Base-by-base conservation (phyloP, 2,888 invertebrate species). In the Agrilus cyanescens region DNA sequence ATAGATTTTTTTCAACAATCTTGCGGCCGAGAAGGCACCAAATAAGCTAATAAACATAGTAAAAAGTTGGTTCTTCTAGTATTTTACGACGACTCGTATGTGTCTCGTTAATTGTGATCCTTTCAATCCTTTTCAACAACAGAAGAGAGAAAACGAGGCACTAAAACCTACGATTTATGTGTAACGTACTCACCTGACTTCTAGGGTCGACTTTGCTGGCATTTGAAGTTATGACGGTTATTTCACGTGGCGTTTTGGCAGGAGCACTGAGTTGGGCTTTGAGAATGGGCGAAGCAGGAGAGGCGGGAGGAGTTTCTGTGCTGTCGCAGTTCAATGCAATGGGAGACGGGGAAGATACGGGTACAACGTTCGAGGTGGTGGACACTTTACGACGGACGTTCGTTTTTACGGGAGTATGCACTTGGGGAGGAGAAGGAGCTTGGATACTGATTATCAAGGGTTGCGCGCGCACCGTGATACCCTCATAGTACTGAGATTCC, bases 231-330 rank as follows among this genome's bases (percentile, higher is more conserved):
- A 59, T 49, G 45, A 56, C 55, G 48, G 59, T 55, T 49, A 60
- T 54, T 54, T 56, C 59, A 44, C 61, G 54, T 10, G 25, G 25
- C 45, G 65, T 70, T 65, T 74, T 73, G 45, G 77, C 73, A 50
- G 81, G 80, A 52, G 80, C 78, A 55, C 85, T 85, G 54, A 87
- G 71, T 67, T 87, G 86, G 54, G 87, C 87, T 71, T 88, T 86
- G 54, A 88, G 70, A 61, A 88, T 88, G 8, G 86, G 85, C 35
- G 85, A 85, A 29, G 82, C 74, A 36, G 83, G 83, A 51, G 80
- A 76, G 65, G 64, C 56, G 50, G 64, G 66, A 46, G 60, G 58
- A 46, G 53, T 58, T 52, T 54, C 57, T 18, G 52, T 47, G 42
- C 47, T 50, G 42, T 53, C 52, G 43, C 50, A 49, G 40, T 48